These are phyloP conservation scores for Colostygia pectinataria DNA, from an alignment of 2,888 invertebrate genomes.

Conservation along the genomic window DNA sequence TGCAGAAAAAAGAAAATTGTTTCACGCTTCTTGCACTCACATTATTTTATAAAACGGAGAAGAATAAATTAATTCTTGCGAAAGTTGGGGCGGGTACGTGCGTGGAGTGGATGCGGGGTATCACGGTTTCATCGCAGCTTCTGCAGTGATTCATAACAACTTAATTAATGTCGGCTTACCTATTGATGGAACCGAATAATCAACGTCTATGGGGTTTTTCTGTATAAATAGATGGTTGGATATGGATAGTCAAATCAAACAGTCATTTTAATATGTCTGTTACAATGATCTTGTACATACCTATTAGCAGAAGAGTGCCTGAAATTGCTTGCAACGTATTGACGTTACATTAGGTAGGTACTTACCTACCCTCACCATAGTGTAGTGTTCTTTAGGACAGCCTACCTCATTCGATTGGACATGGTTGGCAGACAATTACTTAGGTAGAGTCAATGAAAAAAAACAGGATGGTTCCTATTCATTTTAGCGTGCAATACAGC, in stretches of 20 bases:
- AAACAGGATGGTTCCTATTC: not conserved
- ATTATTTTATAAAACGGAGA: conserved; percentile 74
- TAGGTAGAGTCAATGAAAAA: not conserved
- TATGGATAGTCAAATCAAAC: no score
- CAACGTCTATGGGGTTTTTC: conserved; percentile 10
- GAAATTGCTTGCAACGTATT: no score
- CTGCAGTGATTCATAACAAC: conserved; percentile 51
- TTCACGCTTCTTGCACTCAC: conserved; percentile 78
- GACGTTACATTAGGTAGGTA: conserved; percentile 24
- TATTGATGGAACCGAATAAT: conserved; percentile 37
- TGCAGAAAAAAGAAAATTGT: conserved; percentile 76
- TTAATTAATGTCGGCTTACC: conserved; percentile 51
- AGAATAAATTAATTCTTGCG: conserved; percentile 75
- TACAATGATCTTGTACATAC: no score
- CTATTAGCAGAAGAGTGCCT: no score
- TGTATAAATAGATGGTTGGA: no score
- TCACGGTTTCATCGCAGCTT: conserved; percentile 73
- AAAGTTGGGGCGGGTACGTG: conserved; percentile 67
- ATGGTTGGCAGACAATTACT: not conserved
- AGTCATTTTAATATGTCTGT: no score
- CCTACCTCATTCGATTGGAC: not conserved
- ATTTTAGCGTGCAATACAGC: not conserved
- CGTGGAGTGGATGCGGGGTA: conserved; percentile 57
- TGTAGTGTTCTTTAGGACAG: not conserved
- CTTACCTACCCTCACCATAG: not conserved